Evolutionary conservation across 1,140 invertebrate genomes (phyloP), one percentile per base, ranked within the genome.

Genomic region (Leucophenga varia): DNA sequence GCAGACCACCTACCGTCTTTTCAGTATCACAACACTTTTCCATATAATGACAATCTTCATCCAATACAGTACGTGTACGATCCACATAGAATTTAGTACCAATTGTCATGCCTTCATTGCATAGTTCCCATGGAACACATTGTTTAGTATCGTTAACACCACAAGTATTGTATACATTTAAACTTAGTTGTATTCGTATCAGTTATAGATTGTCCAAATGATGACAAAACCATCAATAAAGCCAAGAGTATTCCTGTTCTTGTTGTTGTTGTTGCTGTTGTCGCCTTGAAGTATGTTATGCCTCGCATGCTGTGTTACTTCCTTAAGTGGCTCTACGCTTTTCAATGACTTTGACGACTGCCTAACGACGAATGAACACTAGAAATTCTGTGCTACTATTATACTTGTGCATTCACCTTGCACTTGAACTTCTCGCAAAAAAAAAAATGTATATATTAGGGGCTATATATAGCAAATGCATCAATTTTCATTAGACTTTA

Each of bases 41-140:
- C 61, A 57, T 64, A 25, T 64, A 64, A 28, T 64, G 56, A 3
- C 61, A 64, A 17, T 45, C 9, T 34, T 55, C 50, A 2, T 64
- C 61, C 34, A 32, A 19, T 9, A 39, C 21, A 0, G 54, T 64
- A 1, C 61, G 32, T 31, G 49, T 64, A 1, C 48, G 54, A 47
- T 64, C 61, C 9, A 54, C 49, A 40, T 64, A 64, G 36, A 57
- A 60, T 10, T 49, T 38, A 5, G 51, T 61, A 3, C 64, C 57
- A 1, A 64, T 38, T 7, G 16, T 21, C 7, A 55, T 8, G 3
- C 54, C 61, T 20, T 64, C 61, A 7, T 57, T 52, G 47, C 61
- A 64, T 14, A 45, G 35, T 16, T 61, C 55, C 8, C 52, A 58
- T 1, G 58, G 47, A 8, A 64, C 61, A 44, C 61, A 61, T 6